These are phyloP conservation scores for Lophius piscatorius DNA, from an alignment of 2,113 vertebrate species.

Conservation along the genomic window DNA sequence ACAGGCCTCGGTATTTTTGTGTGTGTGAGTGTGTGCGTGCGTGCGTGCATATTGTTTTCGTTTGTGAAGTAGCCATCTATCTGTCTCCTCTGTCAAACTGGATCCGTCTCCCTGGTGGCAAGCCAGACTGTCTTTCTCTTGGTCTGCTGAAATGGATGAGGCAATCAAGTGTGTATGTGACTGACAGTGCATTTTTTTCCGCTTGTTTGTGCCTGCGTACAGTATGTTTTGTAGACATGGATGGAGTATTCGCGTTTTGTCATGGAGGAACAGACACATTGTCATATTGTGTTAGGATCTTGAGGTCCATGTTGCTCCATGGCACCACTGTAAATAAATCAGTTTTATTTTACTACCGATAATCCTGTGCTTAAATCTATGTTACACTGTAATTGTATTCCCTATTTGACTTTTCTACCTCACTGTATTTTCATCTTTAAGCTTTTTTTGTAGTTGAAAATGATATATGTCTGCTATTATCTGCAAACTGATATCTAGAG, in stretches of 20 bases:
- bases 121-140: constrained; percentile 50
- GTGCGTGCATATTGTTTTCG: neutral
- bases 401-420: too few species aligned
- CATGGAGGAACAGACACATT: neutral
- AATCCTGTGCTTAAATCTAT: too few species aligned
- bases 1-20: constrained; percentile 38
- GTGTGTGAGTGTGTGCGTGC: constrained; percentile 14
- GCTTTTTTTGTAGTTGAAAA: neutral
- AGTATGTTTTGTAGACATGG: neutral
- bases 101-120: constrained; percentile 60
- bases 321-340: neutral
- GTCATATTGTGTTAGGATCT: constrained; percentile 5
- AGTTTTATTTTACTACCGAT: too few species aligned
- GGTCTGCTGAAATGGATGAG: constrained; percentile 56
- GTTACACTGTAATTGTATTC: too few species aligned
- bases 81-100: constrained; percentile 62
- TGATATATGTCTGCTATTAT: too few species aligned
- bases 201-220: neutral
- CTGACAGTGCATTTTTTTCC: constrained; percentile 3
- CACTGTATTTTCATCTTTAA: too few species aligned
- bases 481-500: too few species aligned
- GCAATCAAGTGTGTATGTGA: constrained; percentile 34
- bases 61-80: constrained; percentile 43
- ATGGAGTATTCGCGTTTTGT: constrained; percentile 2
- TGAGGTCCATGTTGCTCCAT: neutral